A percentile compares a stretch with the other conserved stretches of the same genome.
Evolutionary conservation across 1,140 invertebrate species (phyloP).

Genomic region (Helicoverpa armigera): DNA sequence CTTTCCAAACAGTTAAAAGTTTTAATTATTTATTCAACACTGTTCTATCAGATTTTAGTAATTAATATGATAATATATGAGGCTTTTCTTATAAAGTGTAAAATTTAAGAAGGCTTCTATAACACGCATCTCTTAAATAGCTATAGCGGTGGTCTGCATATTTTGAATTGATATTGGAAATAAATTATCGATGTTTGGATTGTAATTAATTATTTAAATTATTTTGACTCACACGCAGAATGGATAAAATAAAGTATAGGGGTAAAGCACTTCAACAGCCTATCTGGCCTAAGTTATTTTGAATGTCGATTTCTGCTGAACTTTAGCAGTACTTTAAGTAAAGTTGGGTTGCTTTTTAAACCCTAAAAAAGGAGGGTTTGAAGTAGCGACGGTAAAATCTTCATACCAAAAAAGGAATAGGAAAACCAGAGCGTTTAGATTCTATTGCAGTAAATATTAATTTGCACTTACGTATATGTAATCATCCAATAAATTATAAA

Average conservation of each 20-base stretch:
- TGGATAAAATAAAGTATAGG: not conserved
- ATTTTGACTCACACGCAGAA: not conserved
- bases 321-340: too few species aligned
- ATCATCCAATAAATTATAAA: too few species aligned
- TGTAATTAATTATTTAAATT: not conserved
- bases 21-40: not conserved
- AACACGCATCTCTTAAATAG: slow-evolving; percentile 3
- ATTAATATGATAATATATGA: not conserved
- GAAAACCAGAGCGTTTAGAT: too few species aligned
- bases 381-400: too few species aligned
- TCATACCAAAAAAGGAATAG: too few species aligned
- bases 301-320: too few species aligned
- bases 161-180: slow-evolving; percentile 9
- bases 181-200: slow-evolving; percentile 10
- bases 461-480: too few species aligned
- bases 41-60: not conserved
- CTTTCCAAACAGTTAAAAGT: not conserved
- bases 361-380: too few species aligned
- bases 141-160: slow-evolving; percentile 1
- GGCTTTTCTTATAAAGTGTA: slow-evolving; percentile 12
- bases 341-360: too few species aligned
- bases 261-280: not conserved
- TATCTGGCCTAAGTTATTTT: too few species aligned
- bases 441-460: too few species aligned
- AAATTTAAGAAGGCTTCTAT: not conserved